Evolutionary conservation across 2,113 vertebrate species (phyloP).

Genomic region (Empidonax alnorum): DNA sequence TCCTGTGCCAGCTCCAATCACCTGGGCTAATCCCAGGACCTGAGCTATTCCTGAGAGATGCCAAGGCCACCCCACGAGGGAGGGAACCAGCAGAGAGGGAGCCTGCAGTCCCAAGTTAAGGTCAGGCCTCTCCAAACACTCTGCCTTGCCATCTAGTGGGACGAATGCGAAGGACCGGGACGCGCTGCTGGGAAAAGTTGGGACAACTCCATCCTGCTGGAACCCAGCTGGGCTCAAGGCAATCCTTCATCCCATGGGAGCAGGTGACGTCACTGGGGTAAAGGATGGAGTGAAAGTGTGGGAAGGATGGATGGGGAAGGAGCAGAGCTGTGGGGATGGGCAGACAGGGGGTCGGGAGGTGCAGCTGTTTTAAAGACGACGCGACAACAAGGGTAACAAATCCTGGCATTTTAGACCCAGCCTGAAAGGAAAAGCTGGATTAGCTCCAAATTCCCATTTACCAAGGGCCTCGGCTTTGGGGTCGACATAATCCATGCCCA

Average conservation of each 20-base stretch:
- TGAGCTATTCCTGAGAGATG: background rate
- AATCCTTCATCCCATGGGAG: background rate
- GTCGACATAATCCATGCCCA: fast-evolving
- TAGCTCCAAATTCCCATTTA: background rate
- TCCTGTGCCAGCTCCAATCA: background rate
- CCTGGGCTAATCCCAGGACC: background rate
- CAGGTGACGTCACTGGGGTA: background rate
- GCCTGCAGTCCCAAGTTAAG: background rate
- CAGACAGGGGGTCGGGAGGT: background rate
- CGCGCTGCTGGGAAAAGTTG: fast-evolving
- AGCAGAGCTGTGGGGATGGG: background rate
- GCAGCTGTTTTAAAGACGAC: background rate
- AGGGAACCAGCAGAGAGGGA: background rate
- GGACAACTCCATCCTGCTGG: background rate
- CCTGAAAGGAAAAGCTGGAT: background rate
- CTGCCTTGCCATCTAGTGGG: slow-evolving; percentile 8
- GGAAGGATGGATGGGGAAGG: background rate
- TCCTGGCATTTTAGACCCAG: background rate
- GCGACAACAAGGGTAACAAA: fast-evolving
- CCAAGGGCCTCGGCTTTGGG: background rate
- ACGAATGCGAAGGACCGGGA: background rate
- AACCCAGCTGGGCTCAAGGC: background rate
- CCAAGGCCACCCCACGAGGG: background rate
- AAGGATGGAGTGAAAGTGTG: background rate
- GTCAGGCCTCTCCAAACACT: background rate